Base-by-base conservation (phyloP, 2,888 invertebrate genomes). In the Steinernema scapterisci region DNA sequence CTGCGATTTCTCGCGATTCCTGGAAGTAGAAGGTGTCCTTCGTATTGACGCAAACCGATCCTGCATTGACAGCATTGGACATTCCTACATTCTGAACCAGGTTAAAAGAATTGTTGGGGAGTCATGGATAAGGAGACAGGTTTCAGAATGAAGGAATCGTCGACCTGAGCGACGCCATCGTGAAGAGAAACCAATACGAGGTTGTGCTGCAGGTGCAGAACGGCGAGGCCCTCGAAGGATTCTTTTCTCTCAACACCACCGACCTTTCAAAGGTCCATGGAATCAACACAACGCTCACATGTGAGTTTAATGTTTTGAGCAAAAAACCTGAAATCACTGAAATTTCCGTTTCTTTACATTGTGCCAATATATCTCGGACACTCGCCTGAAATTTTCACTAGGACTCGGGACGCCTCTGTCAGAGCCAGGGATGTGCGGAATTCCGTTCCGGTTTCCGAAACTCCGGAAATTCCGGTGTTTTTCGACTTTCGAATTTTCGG, bases 61-160 rank as follows among this genome's bases (percentile, higher is more conserved):
- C 7, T 63, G 63, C 31, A 63, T 63, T 27, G 27, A 31, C 63
- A 63, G 31, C 31, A 16, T 16, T 5, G 63, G 63, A 31, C 63
- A 63, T 25, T 63, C 63, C 13, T 63, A 63, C 31, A 63, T 63
- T 27, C 63, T 63, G 2, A 63, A 63, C n/a, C 63, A 63, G 63
- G 63, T 25, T 3, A 48, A 16, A 16, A 38, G 38, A 38, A 38
- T 6, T 3, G 38, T 38, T 9, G 38, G 38, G 9, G 38, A 6
- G 38, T 38, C n/a, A n/a, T n/a, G n/a, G n/a, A n/a, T n/a, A n/a
- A n/a, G n/a, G n/a, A 44, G 45, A 7, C 45, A 16, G 6, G 11
- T 16, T 31, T 25, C 19, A 63, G 63, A 63, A 63, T 31, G 63
- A 63, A 13, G 63, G 63, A 25, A 63, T 63, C 63, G 63, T 63